Evolutionary conservation across 2,888 invertebrate genomes (phyloP).

Genomic region (Nezara viridula): DNA sequence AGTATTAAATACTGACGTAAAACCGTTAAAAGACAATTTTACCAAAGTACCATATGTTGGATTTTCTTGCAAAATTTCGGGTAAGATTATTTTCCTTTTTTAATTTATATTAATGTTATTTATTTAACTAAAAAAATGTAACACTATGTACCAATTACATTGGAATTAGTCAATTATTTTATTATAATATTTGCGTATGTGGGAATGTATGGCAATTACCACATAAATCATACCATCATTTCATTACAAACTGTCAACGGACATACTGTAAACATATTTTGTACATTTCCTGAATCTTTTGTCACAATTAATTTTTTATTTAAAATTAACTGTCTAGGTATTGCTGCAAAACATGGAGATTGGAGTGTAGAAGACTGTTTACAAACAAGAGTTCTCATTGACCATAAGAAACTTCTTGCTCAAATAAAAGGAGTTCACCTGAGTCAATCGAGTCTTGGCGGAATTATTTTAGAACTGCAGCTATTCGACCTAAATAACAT

Average conservation of each 20-base stretch:
- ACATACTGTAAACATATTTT: too few relatives aligned
- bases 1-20: constrained; percentile 16
- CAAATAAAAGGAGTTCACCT: constrained; percentile 32
- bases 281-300: neutral
- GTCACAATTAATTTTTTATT: neutral
- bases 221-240: neutral
- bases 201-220: neutral
- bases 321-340: constrained; percentile 4
- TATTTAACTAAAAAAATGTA: neutral
- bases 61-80: constrained; percentile 46
- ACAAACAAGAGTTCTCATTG: neutral
- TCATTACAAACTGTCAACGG: too few relatives aligned
- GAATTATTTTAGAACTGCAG: constrained; percentile 31
- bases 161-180: too few relatives aligned
- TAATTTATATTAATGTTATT: neutral
- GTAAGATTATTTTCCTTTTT: constrained; percentile 11
- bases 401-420: constrained; percentile 45
- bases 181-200: too few relatives aligned
- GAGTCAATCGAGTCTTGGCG: constrained; percentile 21
- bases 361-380: constrained; percentile 51
- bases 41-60: constrained; percentile 41
- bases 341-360: constrained; percentile 34
- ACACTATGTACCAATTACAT: too few relatives aligned
- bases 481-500: neutral
- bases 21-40: constrained; percentile 23